These are phyloP conservation scores for Haliclystus octoradiatus DNA, from an alignment of 30 jellyfish, hydroid and myxozoan species.

Conservation along the genomic window DNA sequence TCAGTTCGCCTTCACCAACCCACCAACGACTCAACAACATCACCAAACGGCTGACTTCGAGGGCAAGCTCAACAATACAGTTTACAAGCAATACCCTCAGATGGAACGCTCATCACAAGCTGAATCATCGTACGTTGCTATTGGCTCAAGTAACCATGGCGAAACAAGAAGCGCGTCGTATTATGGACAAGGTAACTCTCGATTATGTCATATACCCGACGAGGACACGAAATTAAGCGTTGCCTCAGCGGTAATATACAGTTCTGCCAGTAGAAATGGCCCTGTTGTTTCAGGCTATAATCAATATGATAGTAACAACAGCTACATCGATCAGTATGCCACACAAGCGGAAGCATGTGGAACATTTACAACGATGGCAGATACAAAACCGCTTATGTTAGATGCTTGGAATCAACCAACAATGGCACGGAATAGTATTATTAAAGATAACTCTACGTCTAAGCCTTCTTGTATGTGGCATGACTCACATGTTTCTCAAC, in stretches of 20 bases:
- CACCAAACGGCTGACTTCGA: neutral
- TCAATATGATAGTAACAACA: neutral
- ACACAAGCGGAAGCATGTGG: neutral
- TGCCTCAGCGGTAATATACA: too few relatives aligned
- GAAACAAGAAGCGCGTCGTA: neutral
- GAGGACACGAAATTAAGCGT: neutral
- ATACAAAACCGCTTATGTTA: neutral
- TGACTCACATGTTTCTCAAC: neutral
- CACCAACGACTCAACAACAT: too few relatives aligned
- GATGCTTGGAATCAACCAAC: neutral
- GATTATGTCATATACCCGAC: neutral
- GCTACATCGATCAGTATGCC: neutral
- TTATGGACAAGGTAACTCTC: neutral
- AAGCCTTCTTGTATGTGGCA: constrained; percentile 11
- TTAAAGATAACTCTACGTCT: neutral
- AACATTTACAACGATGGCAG: neutral
- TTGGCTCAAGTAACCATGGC: neutral
- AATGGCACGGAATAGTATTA: neutral
- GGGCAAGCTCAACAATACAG: neutral
- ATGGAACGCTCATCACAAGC: too few relatives aligned
- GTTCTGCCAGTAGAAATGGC: too few relatives aligned
- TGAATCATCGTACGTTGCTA: neutral
- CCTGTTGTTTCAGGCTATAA: neutral
- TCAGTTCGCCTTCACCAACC: neutral
- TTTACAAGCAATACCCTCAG: neutral